Conservation (phyloP, 2,888 invertebrate genomes). For the Hyles lineata region DNA sequence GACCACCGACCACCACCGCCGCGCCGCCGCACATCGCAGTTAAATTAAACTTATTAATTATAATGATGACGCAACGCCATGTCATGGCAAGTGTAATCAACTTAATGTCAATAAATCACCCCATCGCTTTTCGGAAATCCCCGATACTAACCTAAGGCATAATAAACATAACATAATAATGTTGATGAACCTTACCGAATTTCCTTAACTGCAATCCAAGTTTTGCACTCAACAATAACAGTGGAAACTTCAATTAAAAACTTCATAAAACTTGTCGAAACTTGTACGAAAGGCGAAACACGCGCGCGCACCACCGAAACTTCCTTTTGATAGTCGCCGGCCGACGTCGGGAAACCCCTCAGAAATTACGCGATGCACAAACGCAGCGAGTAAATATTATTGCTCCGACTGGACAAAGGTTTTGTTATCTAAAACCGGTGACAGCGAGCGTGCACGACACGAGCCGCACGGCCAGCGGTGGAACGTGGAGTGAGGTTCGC, state of each 20-base stretch:
- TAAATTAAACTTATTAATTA: slow-evolving; percentile 26
- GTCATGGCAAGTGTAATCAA: slow-evolving; percentile 33
- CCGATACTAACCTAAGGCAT: not conserved
- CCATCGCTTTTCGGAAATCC: not conserved
- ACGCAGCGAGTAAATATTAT: slow-evolving; percentile 80
- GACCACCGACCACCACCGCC: not conserved
- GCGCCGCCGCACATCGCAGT: not conserved
- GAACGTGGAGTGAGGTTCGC: slow-evolving; percentile 82
- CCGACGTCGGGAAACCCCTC: slow-evolving; percentile 80
- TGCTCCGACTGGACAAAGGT: slow-evolving; percentile 83
- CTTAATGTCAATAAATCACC: slow-evolving; percentile 11
- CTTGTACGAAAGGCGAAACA: slow-evolving; percentile 70
- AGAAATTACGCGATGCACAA: slow-evolving; percentile 72
- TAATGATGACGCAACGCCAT: slow-evolving; percentile 37
- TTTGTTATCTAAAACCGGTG: slow-evolving; percentile 82
- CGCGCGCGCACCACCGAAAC: slow-evolving; percentile 80
- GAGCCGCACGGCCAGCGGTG: slow-evolving; percentile 77
- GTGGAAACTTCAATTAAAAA: slow-evolving; percentile 56
- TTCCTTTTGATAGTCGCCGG: slow-evolving; percentile 76
- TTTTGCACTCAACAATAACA: slow-evolving; percentile 62
- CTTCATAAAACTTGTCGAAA: slow-evolving; percentile 74
- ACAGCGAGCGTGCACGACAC: slow-evolving; percentile 72
- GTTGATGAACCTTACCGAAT: slow-evolving; percentile 62
- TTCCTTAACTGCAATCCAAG: slow-evolving; percentile 79
- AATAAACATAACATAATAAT: slow-evolving; percentile 30